Base-by-base conservation (phyloP, 2,888 invertebrate genomes). In the Pseudeuparius sepicola region DNA sequence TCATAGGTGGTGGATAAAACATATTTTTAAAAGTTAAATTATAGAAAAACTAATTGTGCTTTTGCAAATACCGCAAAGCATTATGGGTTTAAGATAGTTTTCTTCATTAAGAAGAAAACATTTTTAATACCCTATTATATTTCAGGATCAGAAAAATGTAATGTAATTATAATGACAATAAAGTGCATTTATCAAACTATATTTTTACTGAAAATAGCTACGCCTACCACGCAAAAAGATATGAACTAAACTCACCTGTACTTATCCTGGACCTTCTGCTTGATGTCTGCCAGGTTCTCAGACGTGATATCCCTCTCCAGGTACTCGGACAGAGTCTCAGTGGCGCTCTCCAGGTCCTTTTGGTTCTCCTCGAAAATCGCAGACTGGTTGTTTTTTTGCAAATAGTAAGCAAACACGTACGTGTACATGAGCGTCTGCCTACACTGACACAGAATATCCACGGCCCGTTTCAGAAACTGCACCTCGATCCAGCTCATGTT, bases 401-500 rank as follows among this genome's bases (percentile, higher is more conserved):
- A 75, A 66, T 97, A 98, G 68, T 92, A 98, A 54, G 97, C 97
- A 73, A 98, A 98, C 50, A 96, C 96, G 64, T 98, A 98, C 31
- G 97, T 97, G 71, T 92, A 97, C 94, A 97, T 97, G 36, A 97
- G 72, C 11, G 96, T 96, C 65, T 96, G 93, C 47, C 97, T 77
- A 69, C 96, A 97, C 64, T 87, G 87, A 67, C 93, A 94, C 41
- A 96, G 71, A 61, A 90, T 93, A 67, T 93, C 93, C 56, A 94
- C 93, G 37, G 97, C 97, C 64, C 93, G 89, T 66, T 89, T 89
- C 54, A 98, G 71, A 67, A 97, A 98, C 73, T 98, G 97, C 42
- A 96, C 94, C 76, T 98, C 97, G 55, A 97, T 97, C 97, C 97
- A 98, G 48, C 93, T 93, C 94, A 97, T 96, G 61, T 92, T 93